Base-by-base conservation (phyloP, 2,113 vertebrate species). In the Crotalus viridis region DNA sequence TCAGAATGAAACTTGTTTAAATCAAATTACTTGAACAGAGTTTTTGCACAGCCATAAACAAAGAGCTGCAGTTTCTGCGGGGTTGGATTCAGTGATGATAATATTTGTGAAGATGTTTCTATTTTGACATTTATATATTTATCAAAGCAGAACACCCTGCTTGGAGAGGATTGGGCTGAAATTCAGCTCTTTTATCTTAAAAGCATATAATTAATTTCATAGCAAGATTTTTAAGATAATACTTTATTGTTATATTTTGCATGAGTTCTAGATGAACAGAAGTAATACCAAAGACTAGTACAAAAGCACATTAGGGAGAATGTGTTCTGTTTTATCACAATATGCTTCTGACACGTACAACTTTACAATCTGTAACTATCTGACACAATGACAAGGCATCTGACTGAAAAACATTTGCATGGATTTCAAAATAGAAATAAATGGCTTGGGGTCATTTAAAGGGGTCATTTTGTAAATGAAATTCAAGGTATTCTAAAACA, bases 401-500 rank as follows among this genome's bases (percentile, higher is more conserved):
- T 91, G 43, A 90, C 7, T 81, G n/a, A 81, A 91, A 81, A 24
- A 13, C 39, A 59, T 93, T 88, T 89, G 56, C 61, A 85, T 85
- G 56, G 26, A 57, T 93, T 91, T 91, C 93, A 91, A 86, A 89
- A 85, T 52, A 88, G 43, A 10, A 51, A 33, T 59, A 52, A 88
- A 54, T 26, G 59, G n/a, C 28, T 46, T 12, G 24, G 74, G n/a
- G 33, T 93, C 89, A 22, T 57, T 93, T 46, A 21, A 51, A 87
- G 52, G 52, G 24, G 88, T 88, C 57, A 9, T 88, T 91, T 91
- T 57, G 88, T 64, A 90, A 88, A 54, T 51, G 46, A 43, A 90
- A 88, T 90, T 89, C 56, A 81, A 74, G 69, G 89, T 74, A 56
- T 91, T 93, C 59, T 88, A 48, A 90, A 91, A 81, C 17, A 81